These are phyloP conservation scores for Apodemia hepburni DNA, from an alignment of 2,888 invertebrate genomes.

Conservation along the genomic window DNA sequence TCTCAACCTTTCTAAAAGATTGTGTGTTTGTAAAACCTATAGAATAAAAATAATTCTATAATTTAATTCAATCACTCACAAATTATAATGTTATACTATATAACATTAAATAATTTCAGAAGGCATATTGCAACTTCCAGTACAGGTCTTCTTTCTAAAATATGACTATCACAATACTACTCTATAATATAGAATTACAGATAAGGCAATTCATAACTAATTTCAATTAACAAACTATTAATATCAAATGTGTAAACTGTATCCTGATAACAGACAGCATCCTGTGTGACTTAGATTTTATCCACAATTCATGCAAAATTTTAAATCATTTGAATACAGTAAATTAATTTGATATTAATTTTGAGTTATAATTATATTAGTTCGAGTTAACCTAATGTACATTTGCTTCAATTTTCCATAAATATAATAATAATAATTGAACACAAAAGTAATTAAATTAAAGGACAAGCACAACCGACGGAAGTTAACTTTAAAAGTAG, in stretches of 20 bases:
- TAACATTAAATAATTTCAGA: too few species aligned
- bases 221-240: not conserved
- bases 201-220: slow-evolving; percentile 9
- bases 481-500: not conserved
- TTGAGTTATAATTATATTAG: too few species aligned
- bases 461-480: not conserved
- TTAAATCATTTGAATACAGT: too few species aligned
- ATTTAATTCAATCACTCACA: too few species aligned
- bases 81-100: too few species aligned
- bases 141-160: not conserved
- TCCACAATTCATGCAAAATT: too few species aligned
- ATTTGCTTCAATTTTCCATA: too few species aligned
- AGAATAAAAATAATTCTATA: slow-evolving; percentile 21
- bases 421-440: too few species aligned
- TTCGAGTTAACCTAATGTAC: too few species aligned
- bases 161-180: not conserved
- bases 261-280: not conserved
- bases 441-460: slow-evolving; percentile 3
- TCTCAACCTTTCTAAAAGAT: slow-evolving; percentile 44
- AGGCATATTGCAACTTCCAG: too few species aligned
- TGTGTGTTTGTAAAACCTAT: slow-evolving; percentile 38
- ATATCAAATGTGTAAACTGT: not conserved
- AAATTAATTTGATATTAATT: too few species aligned
- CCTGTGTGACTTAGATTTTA: not conserved
- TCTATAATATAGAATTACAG: not conserved